Base-by-base conservation (phyloP, 2,888 invertebrate genomes). In the Matsumyia berberina region DNA sequence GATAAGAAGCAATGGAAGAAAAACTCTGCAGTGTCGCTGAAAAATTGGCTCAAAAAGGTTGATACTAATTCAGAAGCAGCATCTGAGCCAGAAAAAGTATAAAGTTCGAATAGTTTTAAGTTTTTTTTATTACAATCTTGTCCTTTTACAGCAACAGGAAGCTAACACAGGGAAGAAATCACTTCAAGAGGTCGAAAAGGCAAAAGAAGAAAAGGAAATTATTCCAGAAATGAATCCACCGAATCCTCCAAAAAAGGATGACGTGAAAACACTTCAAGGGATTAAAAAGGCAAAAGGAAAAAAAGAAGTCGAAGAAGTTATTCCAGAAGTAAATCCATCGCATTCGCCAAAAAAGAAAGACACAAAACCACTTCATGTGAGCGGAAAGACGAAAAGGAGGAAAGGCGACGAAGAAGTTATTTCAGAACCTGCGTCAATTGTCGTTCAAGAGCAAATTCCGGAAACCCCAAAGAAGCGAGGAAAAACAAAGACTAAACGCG, bases 1-100 rank as follows among this genome's bases (percentile, higher is more conserved):
- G 67, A 77, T 0, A 31, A 46, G 19, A 5, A 37, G 37, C 57
- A 62, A 11, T 83, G 72, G 78, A 67, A 78, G 39, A 73, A 79
- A 46, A 74, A 17, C 11, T 69, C 73, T 3, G 67, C 73, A 4
- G 62, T 39, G 6, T 64, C 83, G 1, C 12, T 83, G 31, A 55
- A 69, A 33, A 78, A 19, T 37, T 83, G 83, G 83, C 64, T 83
- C n/a, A 49, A 46, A 0, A 24, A 24, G 3, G n/a, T 64, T 0
- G 51, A 6, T 15, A 64, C 19, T 0, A 70, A 9, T 6, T 0
- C 31, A 31, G n/a, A 35, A 24, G 1, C 8, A 29, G 24, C 19
- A 24, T 0, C 8, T 17, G 24, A 33, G 4, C 2, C 0, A 9
- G 9, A 15, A 1, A 33, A 15, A 31, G 19, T 4, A 7, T 62